These are phyloP conservation scores for Hyles vespertilio DNA, from an alignment of 1,140 invertebrate genomes.

Conservation along the genomic window DNA sequence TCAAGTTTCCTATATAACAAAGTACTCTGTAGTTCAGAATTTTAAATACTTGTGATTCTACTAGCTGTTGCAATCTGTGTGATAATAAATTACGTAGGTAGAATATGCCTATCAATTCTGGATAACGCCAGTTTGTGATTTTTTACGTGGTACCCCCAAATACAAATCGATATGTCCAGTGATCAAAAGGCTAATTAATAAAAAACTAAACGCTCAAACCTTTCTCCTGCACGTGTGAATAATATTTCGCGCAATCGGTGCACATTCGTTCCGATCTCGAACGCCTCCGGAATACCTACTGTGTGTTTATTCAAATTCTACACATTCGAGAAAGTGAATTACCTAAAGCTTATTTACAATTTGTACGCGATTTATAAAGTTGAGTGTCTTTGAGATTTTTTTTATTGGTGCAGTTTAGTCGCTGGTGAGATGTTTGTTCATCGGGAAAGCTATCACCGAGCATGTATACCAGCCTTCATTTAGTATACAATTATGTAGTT, in stretches of 20 bases:
- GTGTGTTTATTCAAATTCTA: constrained; percentile 34
- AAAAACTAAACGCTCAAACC: background rate
- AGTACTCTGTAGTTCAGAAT: no score
- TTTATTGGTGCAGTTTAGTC: background rate
- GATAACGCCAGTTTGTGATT: no score
- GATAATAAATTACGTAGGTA: no score
- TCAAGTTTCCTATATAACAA: no score
- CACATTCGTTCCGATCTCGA: constrained; percentile 16
- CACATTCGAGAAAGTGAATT: constrained; percentile 35
- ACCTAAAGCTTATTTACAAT: constrained; percentile 9
- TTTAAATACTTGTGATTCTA: no score
- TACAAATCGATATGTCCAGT: no score
- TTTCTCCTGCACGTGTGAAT: constrained; percentile 10
- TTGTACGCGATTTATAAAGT: background rate
- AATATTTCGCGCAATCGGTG: constrained; percentile 19
- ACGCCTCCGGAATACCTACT: constrained; percentile 28
- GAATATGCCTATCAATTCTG: no score
- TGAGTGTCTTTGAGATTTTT: background rate
- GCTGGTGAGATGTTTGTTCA: background rate
- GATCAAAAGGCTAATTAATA: background rate
- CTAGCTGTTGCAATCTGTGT: no score
- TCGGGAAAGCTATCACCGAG: no score
- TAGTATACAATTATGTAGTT: no score
- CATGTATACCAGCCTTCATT: no score
- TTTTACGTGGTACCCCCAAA: no score